Percentiles rank a stretch among this genome's conserved stretches.
phyloP scores from a whole-genome alignment of 2,113 vertebrate genomes.

The Irena cyanogastra region DNA sequence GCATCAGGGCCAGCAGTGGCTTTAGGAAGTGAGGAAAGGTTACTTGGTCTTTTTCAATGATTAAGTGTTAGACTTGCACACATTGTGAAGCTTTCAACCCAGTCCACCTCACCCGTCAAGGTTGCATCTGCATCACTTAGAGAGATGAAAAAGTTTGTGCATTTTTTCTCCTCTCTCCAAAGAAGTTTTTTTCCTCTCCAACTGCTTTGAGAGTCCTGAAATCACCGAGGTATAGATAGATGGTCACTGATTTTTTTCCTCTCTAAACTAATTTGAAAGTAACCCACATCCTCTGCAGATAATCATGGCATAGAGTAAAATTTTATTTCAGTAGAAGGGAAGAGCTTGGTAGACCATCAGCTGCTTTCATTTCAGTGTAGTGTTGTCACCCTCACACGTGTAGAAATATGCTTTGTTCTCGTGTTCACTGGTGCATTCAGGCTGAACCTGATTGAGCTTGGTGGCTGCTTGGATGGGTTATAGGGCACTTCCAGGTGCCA shows the following conservation, averaged over 20 bases:
- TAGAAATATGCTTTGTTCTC: background rate
- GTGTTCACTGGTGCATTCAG: background rate
- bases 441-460: background rate
- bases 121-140: background rate
- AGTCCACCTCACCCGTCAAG: background rate
- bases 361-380: background rate
- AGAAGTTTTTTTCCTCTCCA: background rate
- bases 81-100: background rate
- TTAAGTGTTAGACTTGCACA: background rate
- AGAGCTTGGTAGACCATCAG: background rate
- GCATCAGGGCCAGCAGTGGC: background rate
- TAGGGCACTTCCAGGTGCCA: background rate
- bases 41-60: background rate
- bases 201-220: background rate
- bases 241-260: background rate
- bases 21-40: background rate
- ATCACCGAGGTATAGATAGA: accelerated
- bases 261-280: background rate
- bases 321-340: background rate
- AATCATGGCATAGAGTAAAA: background rate
- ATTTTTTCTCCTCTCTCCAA: background rate
- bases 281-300: background rate
- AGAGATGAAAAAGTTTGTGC: background rate
- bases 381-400: accelerated
- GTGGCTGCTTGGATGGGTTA: background rate